Percentiles rank a stretch among this genome's conserved stretches.
These are phyloP conservation scores for Lagodon rhomboides DNA, from an alignment of 2,797 vertebrate genomes.

Conservation along the genomic window DNA sequence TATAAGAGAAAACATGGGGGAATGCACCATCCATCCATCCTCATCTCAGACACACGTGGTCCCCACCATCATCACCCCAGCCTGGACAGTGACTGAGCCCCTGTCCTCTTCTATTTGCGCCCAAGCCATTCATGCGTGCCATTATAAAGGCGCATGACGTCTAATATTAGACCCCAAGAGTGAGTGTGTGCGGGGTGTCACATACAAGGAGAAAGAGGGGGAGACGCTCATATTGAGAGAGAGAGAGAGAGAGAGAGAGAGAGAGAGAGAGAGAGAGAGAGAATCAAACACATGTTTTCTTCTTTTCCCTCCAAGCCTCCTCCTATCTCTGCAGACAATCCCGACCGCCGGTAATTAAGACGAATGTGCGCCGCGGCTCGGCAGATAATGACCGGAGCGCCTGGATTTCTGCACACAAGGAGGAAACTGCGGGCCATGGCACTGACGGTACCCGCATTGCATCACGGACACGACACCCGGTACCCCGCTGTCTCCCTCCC, in stretches of 20 bases:
- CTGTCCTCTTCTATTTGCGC: conserved; percentile 36
- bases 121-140: conserved; percentile 33
- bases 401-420: conserved; percentile 64
- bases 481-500: conserved; percentile 78
- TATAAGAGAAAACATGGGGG: conserved; percentile 41
- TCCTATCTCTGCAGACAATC: conserved; percentile 56
- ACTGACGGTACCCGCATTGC: conserved; percentile 86
- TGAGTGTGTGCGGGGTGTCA: conserved; percentile 32
- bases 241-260: background rate
- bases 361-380: conserved; percentile 72
- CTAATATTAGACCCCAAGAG: conserved; percentile 56
- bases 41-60: conserved; percentile 59
- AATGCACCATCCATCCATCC: conserved; percentile 63
- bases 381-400: conserved; percentile 64
- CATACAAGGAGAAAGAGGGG: conserved; percentile 18
- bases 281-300: conserved; percentile 43
- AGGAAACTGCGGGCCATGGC: conserved; percentile 70
- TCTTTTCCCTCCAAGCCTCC: conserved; percentile 29
- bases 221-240: background rate
- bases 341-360: conserved; percentile 72
- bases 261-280: conserved; percentile 14
- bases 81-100: conserved; percentile 54
- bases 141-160: conserved; percentile 61
- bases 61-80: conserved; percentile 14
- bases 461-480: conserved; percentile 85